Evolutionary conservation across 2,113 vertebrate genomes (phyloP), one percentile per base, ranked within the genome.

Genomic region (Petroica traversi): DNA sequence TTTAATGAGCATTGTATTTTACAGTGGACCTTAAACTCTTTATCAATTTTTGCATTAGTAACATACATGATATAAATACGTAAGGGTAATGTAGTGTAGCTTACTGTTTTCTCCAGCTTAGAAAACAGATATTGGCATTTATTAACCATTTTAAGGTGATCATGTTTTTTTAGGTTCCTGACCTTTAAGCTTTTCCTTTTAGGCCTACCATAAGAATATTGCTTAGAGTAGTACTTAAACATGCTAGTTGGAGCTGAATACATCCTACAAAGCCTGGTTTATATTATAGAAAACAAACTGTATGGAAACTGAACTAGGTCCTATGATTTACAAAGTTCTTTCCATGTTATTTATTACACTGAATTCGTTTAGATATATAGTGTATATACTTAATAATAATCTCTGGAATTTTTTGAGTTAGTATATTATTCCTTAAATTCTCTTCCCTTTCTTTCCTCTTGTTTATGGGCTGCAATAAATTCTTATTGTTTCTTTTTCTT

Each of bases 381-480:
- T 4, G 3, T 71, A 68, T 79, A 54, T 85, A 93, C 74, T 93
- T 85, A 90, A 89, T 80, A 85, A 85, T 93, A 41, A 95, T 71
- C 88, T 86, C 80, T 84, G 73, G 57, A 84, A 90, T 92, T 61
- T 68, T 93, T 80, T 89, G 57, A 89, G 52, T 93, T 95, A 79
- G 43, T 14, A 74, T 48, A 81, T 89, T 92, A 91, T 81, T 95
- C 75, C 80, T 89, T 89, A 76, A 69, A 75, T 92, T 85, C 77
- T 92, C 74, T 88, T 88, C 52, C 25, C 14, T 59, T 87, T 88
- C 36, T 81, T 93, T 74, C 14, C 16, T 91, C 95, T 92, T 95
- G 83, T 96, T 96, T 97, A 96, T 94, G 66, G 46, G 17, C 52
- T 86, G 51, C 46, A 72, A 94, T 95, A 97, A 97, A 97, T 97